These are phyloP conservation scores for Eretmocerus hayati DNA, from an alignment of 2,888 invertebrate genomes.

Conservation along the genomic window DNA sequence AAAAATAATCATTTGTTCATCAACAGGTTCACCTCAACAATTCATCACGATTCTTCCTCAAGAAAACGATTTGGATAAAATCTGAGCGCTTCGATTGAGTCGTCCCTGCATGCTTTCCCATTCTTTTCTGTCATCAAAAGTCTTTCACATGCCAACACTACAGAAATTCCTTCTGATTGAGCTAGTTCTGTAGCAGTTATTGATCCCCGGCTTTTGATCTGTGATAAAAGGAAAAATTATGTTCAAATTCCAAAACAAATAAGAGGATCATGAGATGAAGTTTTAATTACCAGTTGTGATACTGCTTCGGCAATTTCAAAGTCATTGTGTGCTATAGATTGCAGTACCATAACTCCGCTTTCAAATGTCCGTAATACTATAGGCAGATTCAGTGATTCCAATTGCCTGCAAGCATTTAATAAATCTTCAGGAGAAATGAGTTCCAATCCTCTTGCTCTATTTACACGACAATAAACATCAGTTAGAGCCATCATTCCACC, in stretches of 20 bases:
- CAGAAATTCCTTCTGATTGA: slow-evolving; percentile 72
- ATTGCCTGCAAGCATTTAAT: slow-evolving; percentile 76
- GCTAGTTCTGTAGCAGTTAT: slow-evolving; percentile 85
- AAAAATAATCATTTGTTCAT: too few species aligned
- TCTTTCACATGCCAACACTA: slow-evolving; percentile 84
- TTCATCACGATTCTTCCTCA: slow-evolving; percentile 42
- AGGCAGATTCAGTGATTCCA: slow-evolving; percentile 61
- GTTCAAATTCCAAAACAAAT: too few species aligned
- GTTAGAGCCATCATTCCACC: slow-evolving; percentile 96
- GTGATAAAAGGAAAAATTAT: too few species aligned
- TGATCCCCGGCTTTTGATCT: slow-evolving; percentile 63
- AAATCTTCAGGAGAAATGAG: slow-evolving; percentile 95
- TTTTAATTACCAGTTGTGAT: slow-evolving; percentile 57
- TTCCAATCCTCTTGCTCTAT: slow-evolving; percentile 92
- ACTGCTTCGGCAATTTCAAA: slow-evolving; percentile 64
- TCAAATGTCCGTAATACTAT: slow-evolving; percentile 78
- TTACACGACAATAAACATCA: slow-evolving; percentile 95
- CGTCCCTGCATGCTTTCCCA: slow-evolving; percentile 88
- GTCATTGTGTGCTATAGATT: slow-evolving; percentile 69
- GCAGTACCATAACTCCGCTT: slow-evolving; percentile 92
- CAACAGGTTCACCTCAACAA: too few species aligned
- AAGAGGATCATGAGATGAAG: too few species aligned
- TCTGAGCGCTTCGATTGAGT: slow-evolving; percentile 86
- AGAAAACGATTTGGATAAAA: slow-evolving; percentile 91
- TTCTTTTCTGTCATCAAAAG: slow-evolving; percentile 78